Base-by-base conservation (phyloP, 2,888 invertebrate species). In the Brachylomia viminalis region DNA sequence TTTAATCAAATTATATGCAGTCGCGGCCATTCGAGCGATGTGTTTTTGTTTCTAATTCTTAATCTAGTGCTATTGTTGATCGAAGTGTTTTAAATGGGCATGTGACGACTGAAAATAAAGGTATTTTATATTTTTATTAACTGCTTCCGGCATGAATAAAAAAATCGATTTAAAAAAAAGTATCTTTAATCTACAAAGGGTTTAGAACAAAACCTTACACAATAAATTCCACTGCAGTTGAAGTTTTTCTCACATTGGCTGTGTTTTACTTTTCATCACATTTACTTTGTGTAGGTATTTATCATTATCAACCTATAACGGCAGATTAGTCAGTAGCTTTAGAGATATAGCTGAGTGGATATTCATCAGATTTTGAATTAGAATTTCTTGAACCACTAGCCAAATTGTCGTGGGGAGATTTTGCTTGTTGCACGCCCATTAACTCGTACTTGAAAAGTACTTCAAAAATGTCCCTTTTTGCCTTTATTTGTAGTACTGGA, bases 371-470 rank as follows among this genome's bases (percentile, higher is more conserved):
- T 52, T 49, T 59, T 0, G 17, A 73, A 71, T 59, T 30, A 17
- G 42, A 72, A n/a, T 52, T 74, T n/a, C 3, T 54, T 17, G 62
- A 54, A 38, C 13, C 38, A 54, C 52, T 27, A n/a, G 13, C n/a
- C n/a, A 54, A 11, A 52, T 52, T 38, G 2, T 38, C 67, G 0
- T 33, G 11, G 4, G n/a, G 3, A 66, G n/a, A 7, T 33, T 33
- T n/a, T 20, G n/a, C 20, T 73, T 75, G 33, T 30, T 62, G 61
- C 20, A 61, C 45, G 23, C 33, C 33, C 75, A 75, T 62, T 15
- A 75, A 52, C 38, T 75, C 62, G 1, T 75, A 75, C 23, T 54
- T 74, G 13, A 54, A 75, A 38, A 75, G 54, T 23, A 73, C 33
- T 38, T 73, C 62, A 1, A 54, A 75, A 38, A 75, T 54, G 0